These are phyloP conservation scores for Zaprionus ornatus DNA, from an alignment of 1,140 invertebrate genomes.

Conservation along the genomic window DNA sequence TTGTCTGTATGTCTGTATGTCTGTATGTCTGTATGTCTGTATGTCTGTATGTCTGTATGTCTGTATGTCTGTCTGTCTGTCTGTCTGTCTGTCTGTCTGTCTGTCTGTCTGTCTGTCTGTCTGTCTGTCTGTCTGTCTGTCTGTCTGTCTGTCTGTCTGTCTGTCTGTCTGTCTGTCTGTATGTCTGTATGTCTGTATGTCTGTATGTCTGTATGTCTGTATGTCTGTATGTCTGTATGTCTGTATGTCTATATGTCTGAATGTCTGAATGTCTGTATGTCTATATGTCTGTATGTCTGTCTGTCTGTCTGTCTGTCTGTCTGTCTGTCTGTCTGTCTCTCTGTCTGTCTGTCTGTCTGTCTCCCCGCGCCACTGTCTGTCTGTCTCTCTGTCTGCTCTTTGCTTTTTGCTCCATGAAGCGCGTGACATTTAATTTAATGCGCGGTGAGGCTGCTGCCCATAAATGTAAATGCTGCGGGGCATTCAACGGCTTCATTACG, in stretches of 20 bases:
- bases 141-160: background rate
- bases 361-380: background rate
- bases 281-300: background rate
- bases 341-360: background rate
- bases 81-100: background rate
- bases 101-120: background rate
- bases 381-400: background rate
- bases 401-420: constrained; percentile 37
- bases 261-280: background rate
- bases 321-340: background rate
- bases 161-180: background rate
- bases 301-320: background rate
- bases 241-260: background rate
- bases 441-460: constrained; percentile 39
- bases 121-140: background rate
- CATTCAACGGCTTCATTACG: constrained; percentile 51
- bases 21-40: background rate
- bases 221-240: background rate
- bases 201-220: background rate
- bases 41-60: too few relatives aligned
- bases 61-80: background rate
- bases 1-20: background rate
- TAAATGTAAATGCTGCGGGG: constrained; percentile 66
- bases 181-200: background rate
- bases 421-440: constrained; percentile 68